Conservation (phyloP, 2,113 vertebrate genomes). For the Pseudopipra pipra region DNA sequence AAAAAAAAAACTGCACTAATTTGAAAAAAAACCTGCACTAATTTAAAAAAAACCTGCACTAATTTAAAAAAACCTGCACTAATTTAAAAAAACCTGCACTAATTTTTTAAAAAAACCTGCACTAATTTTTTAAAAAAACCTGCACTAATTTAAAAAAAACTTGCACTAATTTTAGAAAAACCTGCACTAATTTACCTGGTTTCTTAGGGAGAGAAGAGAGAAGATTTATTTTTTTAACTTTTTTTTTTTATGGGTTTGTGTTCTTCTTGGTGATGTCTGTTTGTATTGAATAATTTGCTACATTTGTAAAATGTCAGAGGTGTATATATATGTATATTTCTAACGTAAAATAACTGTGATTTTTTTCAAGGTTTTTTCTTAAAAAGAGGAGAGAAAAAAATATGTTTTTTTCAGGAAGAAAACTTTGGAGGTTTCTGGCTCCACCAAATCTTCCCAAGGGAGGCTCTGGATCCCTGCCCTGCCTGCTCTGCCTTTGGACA, state of each 20-base stretch:
- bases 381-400: constrained; percentile 77
- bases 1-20: no score
- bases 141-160: no score
- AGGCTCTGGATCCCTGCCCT: background rate
- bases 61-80: no score
- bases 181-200: constrained; percentile 72
- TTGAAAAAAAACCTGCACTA: no score
- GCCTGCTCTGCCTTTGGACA: background rate
- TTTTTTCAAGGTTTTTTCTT: constrained; percentile 83
- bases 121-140: no score
- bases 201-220: constrained; percentile 77
- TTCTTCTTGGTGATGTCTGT: constrained; percentile 78
- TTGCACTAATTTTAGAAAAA: no score
- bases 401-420: constrained; percentile 79
- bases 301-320: constrained; percentile 87
- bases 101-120: no score
- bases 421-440: background rate
- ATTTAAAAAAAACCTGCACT: constrained; percentile 43
- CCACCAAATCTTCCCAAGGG: background rate
- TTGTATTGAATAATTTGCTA: constrained; percentile 86
- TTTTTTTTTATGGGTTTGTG: constrained; percentile 81
- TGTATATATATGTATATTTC: constrained; percentile 89
- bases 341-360: constrained; percentile 78
- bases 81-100: no score
- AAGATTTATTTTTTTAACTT: constrained; percentile 62